Evolutionary conservation across 2,797 vertebrate genomes (phyloP).

Genomic region (Characodon lateralis): DNA sequence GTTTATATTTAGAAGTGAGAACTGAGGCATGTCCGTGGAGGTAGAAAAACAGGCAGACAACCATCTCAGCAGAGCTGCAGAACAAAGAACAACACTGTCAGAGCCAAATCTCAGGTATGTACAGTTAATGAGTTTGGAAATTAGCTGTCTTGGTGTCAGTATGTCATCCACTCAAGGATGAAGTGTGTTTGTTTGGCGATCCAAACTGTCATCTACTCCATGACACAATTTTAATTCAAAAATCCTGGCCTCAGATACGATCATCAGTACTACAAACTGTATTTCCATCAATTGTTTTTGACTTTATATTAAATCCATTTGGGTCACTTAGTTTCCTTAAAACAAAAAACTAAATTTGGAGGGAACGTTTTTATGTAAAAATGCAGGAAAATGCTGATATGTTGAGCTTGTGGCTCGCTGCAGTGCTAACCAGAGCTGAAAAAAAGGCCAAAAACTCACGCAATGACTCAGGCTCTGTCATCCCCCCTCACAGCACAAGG

Average conservation of each 20-base stretch:
- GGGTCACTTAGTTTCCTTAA: not conserved
- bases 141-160: slow-evolving; percentile 46
- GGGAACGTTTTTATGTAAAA: slow-evolving; percentile 8
- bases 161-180: slow-evolving; percentile 27
- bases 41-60: slow-evolving; percentile 21
- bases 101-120: slow-evolving; percentile 50
- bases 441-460: slow-evolving; percentile 36
- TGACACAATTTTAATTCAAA: slow-evolving; percentile 1
- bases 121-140: slow-evolving; percentile 64
- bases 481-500: slow-evolving; percentile 34
- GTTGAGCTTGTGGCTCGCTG: slow-evolving; percentile 20
- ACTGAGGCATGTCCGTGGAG: slow-evolving; percentile 40
- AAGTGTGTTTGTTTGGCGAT: slow-evolving; percentile 38
- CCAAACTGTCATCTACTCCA: slow-evolving; percentile 29
- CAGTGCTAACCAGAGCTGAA: slow-evolving; percentile 19
- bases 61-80: slow-evolving; percentile 32
- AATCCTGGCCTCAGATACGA: not conserved
- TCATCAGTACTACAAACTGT: not conserved
- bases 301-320: slow-evolving; percentile 12
- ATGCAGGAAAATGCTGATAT: slow-evolving; percentile 6
- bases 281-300: not conserved
- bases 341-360: slow-evolving; percentile 6
- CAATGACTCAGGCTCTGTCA: slow-evolving; percentile 47
- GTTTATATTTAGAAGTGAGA: slow-evolving; percentile 37
- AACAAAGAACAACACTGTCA: slow-evolving; percentile 29